phyloP scores from a whole-genome alignment of 2,797 vertebrate genomes.

The Potorous gilbertii region DNA sequence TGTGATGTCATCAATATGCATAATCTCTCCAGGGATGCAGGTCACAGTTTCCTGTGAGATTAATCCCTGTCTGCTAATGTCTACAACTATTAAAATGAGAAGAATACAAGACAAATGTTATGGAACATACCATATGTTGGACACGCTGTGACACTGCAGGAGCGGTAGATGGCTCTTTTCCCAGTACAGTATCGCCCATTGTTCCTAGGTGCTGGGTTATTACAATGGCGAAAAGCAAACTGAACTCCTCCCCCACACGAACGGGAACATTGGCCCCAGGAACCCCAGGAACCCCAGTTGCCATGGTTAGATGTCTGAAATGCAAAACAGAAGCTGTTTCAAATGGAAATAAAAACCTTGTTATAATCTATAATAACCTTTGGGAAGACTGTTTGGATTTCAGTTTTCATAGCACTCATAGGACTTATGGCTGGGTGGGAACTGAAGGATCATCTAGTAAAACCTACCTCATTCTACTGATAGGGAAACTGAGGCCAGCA shows the following conservation, averaged over 20 bases:
- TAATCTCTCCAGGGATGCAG: not conserved
- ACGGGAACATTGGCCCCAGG: constrained; percentile 95
- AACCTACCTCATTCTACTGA: not conserved
- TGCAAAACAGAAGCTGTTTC: constrained; percentile 17
- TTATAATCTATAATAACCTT: not conserved
- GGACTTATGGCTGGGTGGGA: not conserved
- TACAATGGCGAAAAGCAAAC: constrained; percentile 97
- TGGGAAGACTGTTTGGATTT: not conserved
- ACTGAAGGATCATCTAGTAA: not conserved
- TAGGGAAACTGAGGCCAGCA: not conserved
- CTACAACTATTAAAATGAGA: not conserved
- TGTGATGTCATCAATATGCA: not conserved
- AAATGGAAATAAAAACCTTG: constrained; percentile 26
- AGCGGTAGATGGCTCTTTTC: constrained; percentile 95
- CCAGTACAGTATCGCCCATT: constrained; percentile 96
- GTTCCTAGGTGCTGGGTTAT: constrained; percentile 97
- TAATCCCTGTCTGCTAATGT: not conserved
- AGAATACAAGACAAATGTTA: not conserved
- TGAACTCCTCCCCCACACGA: constrained; percentile 96
- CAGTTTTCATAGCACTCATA: not conserved
- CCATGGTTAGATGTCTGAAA: constrained; percentile 95
- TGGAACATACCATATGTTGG: constrained; percentile 87
- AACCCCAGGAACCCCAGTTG: constrained; percentile 98
- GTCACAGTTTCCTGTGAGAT: not conserved
- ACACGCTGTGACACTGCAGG: constrained; percentile 91